A percentile compares a stretch with the other conserved stretches of the same genome.
Conservation (phyloP, 2,797 vertebrate genomes). For the Gymnopithys bicolor region DNA sequence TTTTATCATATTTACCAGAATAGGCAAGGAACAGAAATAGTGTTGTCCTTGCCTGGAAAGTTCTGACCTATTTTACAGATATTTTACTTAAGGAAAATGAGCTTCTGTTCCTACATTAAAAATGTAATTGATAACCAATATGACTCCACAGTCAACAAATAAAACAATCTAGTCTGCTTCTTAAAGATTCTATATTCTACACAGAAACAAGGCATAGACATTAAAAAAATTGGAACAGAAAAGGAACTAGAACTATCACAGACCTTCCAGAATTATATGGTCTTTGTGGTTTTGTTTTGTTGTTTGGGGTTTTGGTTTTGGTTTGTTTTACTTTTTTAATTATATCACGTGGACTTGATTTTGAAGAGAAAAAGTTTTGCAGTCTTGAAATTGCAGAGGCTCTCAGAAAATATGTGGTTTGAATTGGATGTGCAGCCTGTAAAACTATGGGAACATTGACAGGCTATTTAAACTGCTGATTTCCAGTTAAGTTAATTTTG, state of each 20-base stretch:
- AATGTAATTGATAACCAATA: accelerated
- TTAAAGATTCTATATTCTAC: not conserved
- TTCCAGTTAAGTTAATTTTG: not conserved
- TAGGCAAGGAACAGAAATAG: not conserved
- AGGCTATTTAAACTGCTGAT: not conserved
- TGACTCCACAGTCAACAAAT: not conserved
- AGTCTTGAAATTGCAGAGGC: not conserved
- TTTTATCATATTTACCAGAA: not conserved
- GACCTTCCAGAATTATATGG: not conserved
- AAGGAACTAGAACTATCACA: not conserved
- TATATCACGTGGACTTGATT: not conserved
- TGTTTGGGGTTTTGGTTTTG: no score
- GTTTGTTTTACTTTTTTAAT: not conserved
- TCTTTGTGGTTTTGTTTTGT: no score
- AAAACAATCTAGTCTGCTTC: not conserved
- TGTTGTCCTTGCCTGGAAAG: not conserved
- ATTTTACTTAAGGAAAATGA: constrained; percentile 4
- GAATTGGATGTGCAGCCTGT: not conserved
- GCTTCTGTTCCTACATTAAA: not conserved
- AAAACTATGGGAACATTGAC: not conserved
- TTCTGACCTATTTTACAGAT: not conserved
- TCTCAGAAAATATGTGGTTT: not conserved
- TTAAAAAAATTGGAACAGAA: not conserved
- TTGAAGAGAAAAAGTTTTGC: not conserved
- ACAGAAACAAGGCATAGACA: not conserved